These are phyloP conservation scores for Chaitophorus viminalis DNA, from an alignment of 2,888 invertebrate species.

Conservation along the genomic window DNA sequence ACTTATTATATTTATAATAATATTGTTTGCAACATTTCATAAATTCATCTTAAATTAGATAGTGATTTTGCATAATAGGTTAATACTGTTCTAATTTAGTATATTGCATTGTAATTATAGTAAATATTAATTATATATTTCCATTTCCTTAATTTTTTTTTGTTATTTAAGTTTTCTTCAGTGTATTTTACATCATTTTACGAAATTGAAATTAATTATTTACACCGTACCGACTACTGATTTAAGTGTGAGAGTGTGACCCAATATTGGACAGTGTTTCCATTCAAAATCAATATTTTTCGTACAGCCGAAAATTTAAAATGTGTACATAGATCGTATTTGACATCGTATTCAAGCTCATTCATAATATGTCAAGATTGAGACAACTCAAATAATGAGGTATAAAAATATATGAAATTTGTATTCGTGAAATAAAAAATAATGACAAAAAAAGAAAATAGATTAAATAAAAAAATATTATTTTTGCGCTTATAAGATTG, in stretches of 20 bases:
- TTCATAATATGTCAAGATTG: constrained; percentile 17
- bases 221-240: neutral
- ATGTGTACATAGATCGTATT: constrained; percentile 20
- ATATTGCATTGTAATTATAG: neutral
- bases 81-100: neutral
- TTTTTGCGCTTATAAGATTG: neutral
- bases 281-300: constrained; percentile 34
- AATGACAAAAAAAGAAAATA: neutral
- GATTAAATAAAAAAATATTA: neutral
- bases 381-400: constrained; percentile 17
- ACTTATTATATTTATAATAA: too few species aligned
- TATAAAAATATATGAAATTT: constrained; percentile 15
- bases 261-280: constrained; percentile 20
- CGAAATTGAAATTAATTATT: constrained; percentile 11
- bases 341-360: constrained; percentile 17
- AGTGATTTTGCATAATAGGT: neutral
- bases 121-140: neutral
- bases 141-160: neutral
- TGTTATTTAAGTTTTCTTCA: neutral
- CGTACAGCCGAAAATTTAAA: constrained; percentile 26
- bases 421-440: neutral
- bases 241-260: constrained; percentile 4
- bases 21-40: too few species aligned
- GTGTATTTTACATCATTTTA: neutral
- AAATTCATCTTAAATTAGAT: neutral